phyloP scores from a whole-genome alignment of 2,888 invertebrate species.

The Ptilodon capucinus region DNA sequence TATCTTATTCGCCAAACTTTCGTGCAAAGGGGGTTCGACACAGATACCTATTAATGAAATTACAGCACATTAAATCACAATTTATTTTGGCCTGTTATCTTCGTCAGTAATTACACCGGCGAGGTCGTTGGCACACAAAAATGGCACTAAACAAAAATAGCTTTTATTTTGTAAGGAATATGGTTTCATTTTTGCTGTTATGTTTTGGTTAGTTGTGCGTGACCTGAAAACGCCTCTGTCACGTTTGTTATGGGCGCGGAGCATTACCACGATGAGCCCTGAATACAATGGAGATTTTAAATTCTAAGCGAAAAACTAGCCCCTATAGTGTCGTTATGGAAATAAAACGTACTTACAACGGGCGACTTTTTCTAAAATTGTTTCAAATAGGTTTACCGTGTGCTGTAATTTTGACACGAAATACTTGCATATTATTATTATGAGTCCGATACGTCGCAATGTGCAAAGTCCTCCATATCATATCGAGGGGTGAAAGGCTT shows the following conservation, averaged over 20 bases:
- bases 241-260: conserved; percentile 61
- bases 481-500: too few relatives aligned
- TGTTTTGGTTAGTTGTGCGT: conserved; percentile 53
- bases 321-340: neutral
- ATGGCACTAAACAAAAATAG: conserved; percentile 37
- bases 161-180: conserved; percentile 41
- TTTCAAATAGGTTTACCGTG: too few relatives aligned
- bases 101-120: conserved; percentile 50
- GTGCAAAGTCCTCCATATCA: too few relatives aligned
- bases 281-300: conserved; percentile 34
- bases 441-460: too few relatives aligned
- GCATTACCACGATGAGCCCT: conserved; percentile 38
- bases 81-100: conserved; percentile 54
- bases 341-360: neutral
- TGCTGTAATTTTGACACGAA: too few relatives aligned
- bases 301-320: conserved; percentile 8
- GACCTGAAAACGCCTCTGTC: conserved; percentile 67
- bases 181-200: conserved; percentile 38
- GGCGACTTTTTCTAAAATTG: too few relatives aligned
- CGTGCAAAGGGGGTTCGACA: conserved; percentile 17
- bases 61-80: conserved; percentile 52
- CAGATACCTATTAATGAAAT: conserved; percentile 42
- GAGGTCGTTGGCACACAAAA: conserved; percentile 44
- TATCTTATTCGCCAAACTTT: conserved; percentile 9
- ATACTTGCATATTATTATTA: too few relatives aligned